Evolutionary conservation across 2,797 vertebrate genomes (phyloP), one percentile per base, ranked within the genome.

Genomic region (Mus minutoides): DNA sequence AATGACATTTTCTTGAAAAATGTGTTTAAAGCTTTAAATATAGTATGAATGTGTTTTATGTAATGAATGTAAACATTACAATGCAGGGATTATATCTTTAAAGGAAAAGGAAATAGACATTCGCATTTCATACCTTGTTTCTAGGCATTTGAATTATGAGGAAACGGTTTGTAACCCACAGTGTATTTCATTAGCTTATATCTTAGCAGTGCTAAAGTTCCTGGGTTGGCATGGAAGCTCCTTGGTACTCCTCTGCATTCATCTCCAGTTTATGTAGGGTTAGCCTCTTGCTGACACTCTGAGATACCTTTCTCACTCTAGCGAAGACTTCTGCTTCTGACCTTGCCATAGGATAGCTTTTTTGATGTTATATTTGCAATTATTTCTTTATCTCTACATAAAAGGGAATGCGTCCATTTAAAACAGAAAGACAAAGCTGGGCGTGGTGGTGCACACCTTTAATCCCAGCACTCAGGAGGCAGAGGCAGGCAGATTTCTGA

Each of bases 1-100:
- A 14, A 83, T 76, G 13, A 8, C 54, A 76, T 85, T 83, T 95
- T 90, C 60, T 92, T 78, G 76, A 84, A 93, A 92, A 95, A 88
- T 43, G 6, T 80, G 11, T 67, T 76, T 76, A 46, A 62, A 91
- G 3, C 6, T 71, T 43, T 26, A 40, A 58, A 46, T 88, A 17
- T 73, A 76, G 26, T 56, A 56, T 83, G 24, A 86, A 16, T 49
- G 1, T 83, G 16, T 83, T 83, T 71, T 62, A 49, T 73, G 16
- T 96, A 79, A 58, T 40, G 46, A 54, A 31, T 58, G 2, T 56
- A 46, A 67, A 43, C 37, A 37, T 90, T 89, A 46, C 22, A 6
- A 0, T 94, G 84, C 40, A 92, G 82, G 16, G 34, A 93, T 79
- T 92, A 49, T 79, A 17, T 87, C 46, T 95, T 96, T 64, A 92